Evolutionary conservation across 35 echinoderm and acorn worm genomes (phyloP).

Genomic region (Ophiothrix spiculata): DNA sequence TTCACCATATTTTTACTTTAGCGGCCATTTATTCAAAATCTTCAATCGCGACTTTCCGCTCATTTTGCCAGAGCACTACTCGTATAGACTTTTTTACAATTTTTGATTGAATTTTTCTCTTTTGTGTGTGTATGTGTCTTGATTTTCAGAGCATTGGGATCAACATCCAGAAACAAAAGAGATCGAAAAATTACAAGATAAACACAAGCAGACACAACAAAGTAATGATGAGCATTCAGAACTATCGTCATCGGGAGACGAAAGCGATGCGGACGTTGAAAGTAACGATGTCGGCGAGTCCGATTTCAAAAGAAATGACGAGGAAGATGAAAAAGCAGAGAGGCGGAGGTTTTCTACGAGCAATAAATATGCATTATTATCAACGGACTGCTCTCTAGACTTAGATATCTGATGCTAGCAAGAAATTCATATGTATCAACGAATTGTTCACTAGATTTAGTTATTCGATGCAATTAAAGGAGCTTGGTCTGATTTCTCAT

Average conservation of each 20-base stretch:
- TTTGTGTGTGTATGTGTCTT: background rate
- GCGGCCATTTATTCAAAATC: no score
- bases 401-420: background rate
- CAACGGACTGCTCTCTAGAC: background rate
- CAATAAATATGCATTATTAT: slow-evolving; percentile 63
- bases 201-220: slow-evolving; percentile 48
- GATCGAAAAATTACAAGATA: slow-evolving; percentile 65
- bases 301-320: slow-evolving; percentile 21
- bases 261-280: slow-evolving; percentile 83
- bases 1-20: no score
- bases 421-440: no score
- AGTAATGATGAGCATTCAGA: slow-evolving; percentile 68
- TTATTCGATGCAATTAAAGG: no score
- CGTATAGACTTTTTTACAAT: no score
- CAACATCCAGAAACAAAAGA: slow-evolving; percentile 74
- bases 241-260: slow-evolving; percentile 56
- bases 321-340: slow-evolving; percentile 1
- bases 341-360: slow-evolving; percentile 33
- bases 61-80: no score
- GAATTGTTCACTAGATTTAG: no score
- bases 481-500: no score
- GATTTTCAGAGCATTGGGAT: slow-evolving; percentile 66
- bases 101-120: no score
- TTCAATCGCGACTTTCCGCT: no score
- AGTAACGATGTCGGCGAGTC: slow-evolving; percentile 64